Evolutionary conservation across 2,888 invertebrate genomes (phyloP).

Genomic region (Oasisia sp.): DNA sequence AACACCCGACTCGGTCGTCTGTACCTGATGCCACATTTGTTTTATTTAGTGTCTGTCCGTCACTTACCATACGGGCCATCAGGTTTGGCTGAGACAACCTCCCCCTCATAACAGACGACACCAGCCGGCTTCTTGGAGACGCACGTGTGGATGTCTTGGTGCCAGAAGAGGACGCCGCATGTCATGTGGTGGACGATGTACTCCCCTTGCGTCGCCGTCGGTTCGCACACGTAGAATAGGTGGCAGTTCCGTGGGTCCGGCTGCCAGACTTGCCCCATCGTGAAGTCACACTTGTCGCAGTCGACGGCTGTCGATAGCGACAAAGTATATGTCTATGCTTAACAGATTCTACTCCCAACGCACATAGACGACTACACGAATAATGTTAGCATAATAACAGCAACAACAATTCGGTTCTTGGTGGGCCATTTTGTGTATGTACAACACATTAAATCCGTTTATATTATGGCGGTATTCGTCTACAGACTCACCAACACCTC

Average conservation of each 20-base stretch:
- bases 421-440: no score
- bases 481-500: no score
- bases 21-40: no score
- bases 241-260: background rate
- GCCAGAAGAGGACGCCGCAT: background rate
- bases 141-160: background rate
- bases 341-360: background rate
- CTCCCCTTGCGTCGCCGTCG: background rate
- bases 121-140: background rate
- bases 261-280: background rate
- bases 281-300: constrained; percentile 6
- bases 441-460: no score
- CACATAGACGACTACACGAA: no score
- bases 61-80: background rate
- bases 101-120: background rate
- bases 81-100: background rate
- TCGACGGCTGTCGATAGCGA: background rate
- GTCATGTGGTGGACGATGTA: background rate
- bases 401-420: no score
- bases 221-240: background rate
- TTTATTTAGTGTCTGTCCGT: no score
- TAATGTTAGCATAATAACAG: no score
- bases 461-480: no score
- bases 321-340: background rate
- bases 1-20: no score